Evolutionary conservation across 2,888 invertebrate genomes (phyloP).

Genomic region (Aphidoletes aphidimyza): DNA sequence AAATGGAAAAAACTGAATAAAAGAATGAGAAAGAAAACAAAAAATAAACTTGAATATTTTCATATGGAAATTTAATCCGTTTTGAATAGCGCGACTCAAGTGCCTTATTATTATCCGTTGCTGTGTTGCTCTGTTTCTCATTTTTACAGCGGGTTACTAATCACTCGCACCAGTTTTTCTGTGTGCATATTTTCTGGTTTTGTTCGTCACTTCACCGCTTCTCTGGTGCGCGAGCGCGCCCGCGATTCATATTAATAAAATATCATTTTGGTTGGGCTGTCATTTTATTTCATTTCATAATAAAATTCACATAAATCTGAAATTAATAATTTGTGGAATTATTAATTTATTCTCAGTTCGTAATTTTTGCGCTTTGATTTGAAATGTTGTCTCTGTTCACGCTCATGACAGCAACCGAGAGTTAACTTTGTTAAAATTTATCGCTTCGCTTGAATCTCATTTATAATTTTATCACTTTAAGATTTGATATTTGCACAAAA

Average conservation of each 20-base stretch:
- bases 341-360: conserved; percentile 52
- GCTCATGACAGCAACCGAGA: too few species aligned
- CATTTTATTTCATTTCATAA: conserved; percentile 36
- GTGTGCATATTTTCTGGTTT: conserved; percentile 1
- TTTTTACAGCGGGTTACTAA: background rate
- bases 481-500: background rate
- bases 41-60: conserved; percentile 10
- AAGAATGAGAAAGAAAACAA: too few species aligned
- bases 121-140: conserved; percentile 4
- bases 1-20: too few species aligned
- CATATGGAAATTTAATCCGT: conserved; percentile 33
- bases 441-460: conserved; percentile 16
- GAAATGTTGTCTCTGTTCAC: too few species aligned
- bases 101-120: background rate
- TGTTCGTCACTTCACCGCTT: background rate
- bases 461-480: conserved; percentile 50
- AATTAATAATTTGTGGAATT: conserved; percentile 54
- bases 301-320: conserved; percentile 52
- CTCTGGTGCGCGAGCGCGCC: background rate
- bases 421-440: conserved; percentile 13
- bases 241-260: background rate
- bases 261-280: background rate
- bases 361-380: conserved; percentile 1
- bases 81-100: conserved; percentile 34
- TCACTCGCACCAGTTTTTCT: conserved; percentile 15